Evolutionary conservation across 2,113 vertebrate genomes (phyloP).

Genomic region (Tichodroma muraria): DNA sequence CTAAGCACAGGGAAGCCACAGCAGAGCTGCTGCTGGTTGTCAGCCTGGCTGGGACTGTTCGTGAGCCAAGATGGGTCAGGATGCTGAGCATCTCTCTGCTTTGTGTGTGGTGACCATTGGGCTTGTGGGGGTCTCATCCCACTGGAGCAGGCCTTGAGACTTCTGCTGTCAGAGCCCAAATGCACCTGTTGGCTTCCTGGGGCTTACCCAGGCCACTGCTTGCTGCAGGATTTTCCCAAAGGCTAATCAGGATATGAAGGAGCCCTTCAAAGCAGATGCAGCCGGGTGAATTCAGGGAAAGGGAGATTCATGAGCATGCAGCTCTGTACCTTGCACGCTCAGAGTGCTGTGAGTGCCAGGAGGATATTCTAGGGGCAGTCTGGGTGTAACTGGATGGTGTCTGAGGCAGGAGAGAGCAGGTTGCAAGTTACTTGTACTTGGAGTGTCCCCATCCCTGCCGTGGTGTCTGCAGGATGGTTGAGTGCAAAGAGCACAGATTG

Average conservation of each 20-base stretch:
- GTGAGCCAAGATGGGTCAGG: background rate
- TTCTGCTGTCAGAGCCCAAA: background rate
- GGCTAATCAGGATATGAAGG: fast-evolving
- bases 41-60: background rate
- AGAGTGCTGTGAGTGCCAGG: background rate
- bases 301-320: background rate
- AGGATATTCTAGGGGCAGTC: background rate
- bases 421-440: background rate
- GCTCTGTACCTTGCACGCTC: background rate
- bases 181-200: background rate
- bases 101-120: background rate
- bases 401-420: background rate
- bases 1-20: background rate
- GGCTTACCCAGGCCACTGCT: background rate
- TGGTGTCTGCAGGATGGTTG: background rate
- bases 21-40: background rate
- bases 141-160: background rate
- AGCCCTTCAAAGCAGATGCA: background rate
- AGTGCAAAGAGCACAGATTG: background rate
- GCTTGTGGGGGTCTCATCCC: background rate
- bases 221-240: background rate
- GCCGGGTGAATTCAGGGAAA: background rate
- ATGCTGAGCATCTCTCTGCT: background rate
- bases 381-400: background rate
- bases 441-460: background rate